Percentiles rank a stretch among this genome's conserved stretches.
phyloP scores from a whole-genome alignment of 2,888 invertebrate genomes.

The Dorcus parallelipipedus region DNA sequence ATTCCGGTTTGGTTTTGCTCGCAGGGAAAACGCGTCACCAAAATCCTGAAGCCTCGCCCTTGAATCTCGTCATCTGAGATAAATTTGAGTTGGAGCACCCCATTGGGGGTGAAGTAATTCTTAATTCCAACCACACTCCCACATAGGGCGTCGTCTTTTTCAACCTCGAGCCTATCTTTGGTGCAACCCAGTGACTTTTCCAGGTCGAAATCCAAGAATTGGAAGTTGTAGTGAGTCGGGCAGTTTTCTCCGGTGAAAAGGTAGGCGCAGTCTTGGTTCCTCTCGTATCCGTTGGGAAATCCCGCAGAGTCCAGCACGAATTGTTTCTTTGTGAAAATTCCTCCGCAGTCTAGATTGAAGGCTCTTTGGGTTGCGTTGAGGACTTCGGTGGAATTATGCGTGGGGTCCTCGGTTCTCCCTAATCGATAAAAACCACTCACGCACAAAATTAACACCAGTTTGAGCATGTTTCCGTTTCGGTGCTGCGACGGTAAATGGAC shows the following conservation, averaged over 20 bases:
- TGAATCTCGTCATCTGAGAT: slow-evolving; percentile 41
- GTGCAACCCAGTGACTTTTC: slow-evolving; percentile 51
- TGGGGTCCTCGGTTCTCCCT: neutral
- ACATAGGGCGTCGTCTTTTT: slow-evolving; percentile 51
- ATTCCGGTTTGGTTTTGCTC: neutral
- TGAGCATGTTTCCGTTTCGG: neutral
- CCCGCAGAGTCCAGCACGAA: slow-evolving; percentile 53
- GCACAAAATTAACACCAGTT: slow-evolving; percentile 9
- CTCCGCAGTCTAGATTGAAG: slow-evolving; percentile 35
- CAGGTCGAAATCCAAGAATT: slow-evolving; percentile 56
- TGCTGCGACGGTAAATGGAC: neutral
- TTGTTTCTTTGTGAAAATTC: slow-evolving; percentile 50
- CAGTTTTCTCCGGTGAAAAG: slow-evolving; percentile 52
- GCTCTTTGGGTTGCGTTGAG: neutral
- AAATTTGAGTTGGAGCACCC: slow-evolving; percentile 51
- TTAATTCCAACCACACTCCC: slow-evolving; percentile 51
- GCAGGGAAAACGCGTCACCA: slow-evolving; percentile 46
- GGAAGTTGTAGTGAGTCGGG: slow-evolving; percentile 52
- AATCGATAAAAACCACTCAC: neutral
- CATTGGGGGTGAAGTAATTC: slow-evolving; percentile 50
- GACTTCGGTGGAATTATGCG: neutral
- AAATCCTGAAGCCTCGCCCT: slow-evolving; percentile 52
- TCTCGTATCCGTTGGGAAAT: slow-evolving; percentile 52
- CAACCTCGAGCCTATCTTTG: slow-evolving; percentile 53
- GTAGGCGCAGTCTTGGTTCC: slow-evolving; percentile 51